These are phyloP conservation scores for Monodelphis domestica DNA, from an alignment of 2,797 vertebrate genomes.

Conservation along the genomic window DNA sequence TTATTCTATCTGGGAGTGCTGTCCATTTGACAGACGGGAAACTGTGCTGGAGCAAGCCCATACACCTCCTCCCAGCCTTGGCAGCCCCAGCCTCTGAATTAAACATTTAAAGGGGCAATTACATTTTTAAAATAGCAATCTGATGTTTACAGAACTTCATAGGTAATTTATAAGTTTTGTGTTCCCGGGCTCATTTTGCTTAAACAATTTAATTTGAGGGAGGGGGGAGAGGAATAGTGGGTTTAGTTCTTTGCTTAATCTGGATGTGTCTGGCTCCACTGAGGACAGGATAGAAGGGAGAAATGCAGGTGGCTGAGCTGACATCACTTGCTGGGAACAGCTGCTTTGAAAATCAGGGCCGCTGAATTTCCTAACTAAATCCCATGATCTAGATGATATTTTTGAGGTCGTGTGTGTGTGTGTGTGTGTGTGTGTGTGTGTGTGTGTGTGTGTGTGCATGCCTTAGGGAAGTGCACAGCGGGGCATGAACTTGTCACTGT, in stretches of 20 bases:
- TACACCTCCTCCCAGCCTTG: constrained; percentile 57
- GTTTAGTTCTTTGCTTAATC: constrained; percentile 55
- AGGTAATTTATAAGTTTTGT: constrained; percentile 85
- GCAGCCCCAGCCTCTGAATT: constrained; percentile 75
- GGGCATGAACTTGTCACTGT: neutral
- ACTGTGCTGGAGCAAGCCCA: constrained; percentile 46
- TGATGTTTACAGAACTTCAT: constrained; percentile 83
- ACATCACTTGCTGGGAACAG: constrained; percentile 70
- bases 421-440: neutral
- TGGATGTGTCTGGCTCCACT: constrained; percentile 69
- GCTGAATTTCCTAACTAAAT: constrained; percentile 68
- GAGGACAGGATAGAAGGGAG: constrained; percentile 75
- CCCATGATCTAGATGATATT: constrained; percentile 17
- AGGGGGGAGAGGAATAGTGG: constrained; percentile 48
- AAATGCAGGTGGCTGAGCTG: constrained; percentile 80
- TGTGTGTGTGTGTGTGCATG: neutral
- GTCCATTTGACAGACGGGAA: constrained; percentile 81
- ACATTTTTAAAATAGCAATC: constrained; percentile 77
- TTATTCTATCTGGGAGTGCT: constrained; percentile 81
- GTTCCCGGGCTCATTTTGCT: constrained; percentile 74
- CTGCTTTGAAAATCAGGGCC: constrained; percentile 74
- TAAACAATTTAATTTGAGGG: constrained; percentile 83
- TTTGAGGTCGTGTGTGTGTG: constrained; percentile 66
- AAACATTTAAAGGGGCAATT: constrained; percentile 87
- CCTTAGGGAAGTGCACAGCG: neutral